A percentile compares a stretch with the other conserved stretches of the same genome.
These are phyloP conservation scores for Lepidochrysops patricia DNA, from an alignment of 2,888 invertebrate genomes.

Conservation along the genomic window DNA sequence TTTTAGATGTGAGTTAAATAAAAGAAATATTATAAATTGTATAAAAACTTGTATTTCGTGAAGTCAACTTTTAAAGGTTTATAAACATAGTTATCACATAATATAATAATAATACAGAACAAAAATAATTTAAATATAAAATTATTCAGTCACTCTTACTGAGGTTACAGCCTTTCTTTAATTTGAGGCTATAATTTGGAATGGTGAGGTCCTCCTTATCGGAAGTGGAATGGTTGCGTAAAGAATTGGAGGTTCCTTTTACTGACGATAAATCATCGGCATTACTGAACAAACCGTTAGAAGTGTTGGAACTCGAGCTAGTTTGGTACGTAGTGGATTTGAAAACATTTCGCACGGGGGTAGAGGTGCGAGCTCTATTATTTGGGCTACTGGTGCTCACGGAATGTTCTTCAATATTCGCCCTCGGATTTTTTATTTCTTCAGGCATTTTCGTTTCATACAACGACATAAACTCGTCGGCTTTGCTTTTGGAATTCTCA, in stretches of 20 bases:
- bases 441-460: constrained; percentile 64
- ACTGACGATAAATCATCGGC: constrained; percentile 75
- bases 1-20: no score
- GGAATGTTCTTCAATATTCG: constrained; percentile 37
- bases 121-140: constrained; percentile 25
- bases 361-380: constrained; percentile 71
- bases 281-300: constrained; percentile 65
- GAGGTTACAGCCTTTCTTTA: constrained; percentile 49
- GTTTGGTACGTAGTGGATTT: constrained; percentile 60
- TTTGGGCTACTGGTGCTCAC: constrained; percentile 36
- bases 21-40: not conserved
- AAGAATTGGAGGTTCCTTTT: constrained; percentile 60
- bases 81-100: not conserved
- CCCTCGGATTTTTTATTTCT: constrained; percentile 41
- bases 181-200: constrained; percentile 61
- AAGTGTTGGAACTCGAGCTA: constrained; percentile 63
- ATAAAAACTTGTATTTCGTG: not conserved
- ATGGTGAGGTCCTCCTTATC: constrained; percentile 66
- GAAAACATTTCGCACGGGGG: constrained; percentile 65
- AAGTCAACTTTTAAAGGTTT: not conserved
- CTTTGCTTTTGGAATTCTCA: constrained; percentile 43
- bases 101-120: constrained; percentile 11
- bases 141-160: constrained; percentile 53
- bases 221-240: constrained; percentile 59
- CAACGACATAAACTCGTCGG: constrained; percentile 55